Conservation (phyloP, 2,888 invertebrate species). For the Podabrus alpinus region DNA sequence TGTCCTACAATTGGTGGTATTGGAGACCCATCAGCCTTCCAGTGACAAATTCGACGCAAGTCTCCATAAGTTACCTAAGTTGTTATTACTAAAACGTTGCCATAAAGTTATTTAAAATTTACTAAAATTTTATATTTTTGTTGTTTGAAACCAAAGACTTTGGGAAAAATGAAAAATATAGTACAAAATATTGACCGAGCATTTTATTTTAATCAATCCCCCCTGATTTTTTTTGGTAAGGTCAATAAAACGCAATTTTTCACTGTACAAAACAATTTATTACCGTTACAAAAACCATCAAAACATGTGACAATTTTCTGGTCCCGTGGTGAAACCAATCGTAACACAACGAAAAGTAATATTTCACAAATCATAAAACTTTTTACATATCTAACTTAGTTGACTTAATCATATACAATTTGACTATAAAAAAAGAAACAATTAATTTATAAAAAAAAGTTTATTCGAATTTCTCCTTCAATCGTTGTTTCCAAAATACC, state of each 20-base stretch:
- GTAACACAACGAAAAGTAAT: neutral
- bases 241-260: neutral
- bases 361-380: neutral
- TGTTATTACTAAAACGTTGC: slow-evolving; percentile 63
- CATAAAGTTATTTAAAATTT: neutral
- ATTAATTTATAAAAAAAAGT: slow-evolving; percentile 6
- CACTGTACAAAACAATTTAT: neutral
- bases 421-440: slow-evolving; percentile 43
- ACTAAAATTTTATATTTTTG: neutral
- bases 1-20: slow-evolving; percentile 86
- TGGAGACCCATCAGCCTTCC: slow-evolving; percentile 74
- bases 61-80: slow-evolving; percentile 69
- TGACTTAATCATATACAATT: neutral
- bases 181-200: neutral
- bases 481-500: slow-evolving; percentile 79
- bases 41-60: slow-evolving; percentile 62
- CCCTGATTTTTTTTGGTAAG: too few species aligned
- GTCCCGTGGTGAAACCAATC: neutral
- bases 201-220: neutral
- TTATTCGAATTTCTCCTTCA: slow-evolving; percentile 79
- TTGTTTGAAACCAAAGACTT: slow-evolving; percentile 2
- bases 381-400: neutral
- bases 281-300: neutral
- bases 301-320: neutral
- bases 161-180: neutral